Evolutionary conservation across 1,140 invertebrate species (phyloP).

Genomic region (Pseudobourletiella spinata): DNA sequence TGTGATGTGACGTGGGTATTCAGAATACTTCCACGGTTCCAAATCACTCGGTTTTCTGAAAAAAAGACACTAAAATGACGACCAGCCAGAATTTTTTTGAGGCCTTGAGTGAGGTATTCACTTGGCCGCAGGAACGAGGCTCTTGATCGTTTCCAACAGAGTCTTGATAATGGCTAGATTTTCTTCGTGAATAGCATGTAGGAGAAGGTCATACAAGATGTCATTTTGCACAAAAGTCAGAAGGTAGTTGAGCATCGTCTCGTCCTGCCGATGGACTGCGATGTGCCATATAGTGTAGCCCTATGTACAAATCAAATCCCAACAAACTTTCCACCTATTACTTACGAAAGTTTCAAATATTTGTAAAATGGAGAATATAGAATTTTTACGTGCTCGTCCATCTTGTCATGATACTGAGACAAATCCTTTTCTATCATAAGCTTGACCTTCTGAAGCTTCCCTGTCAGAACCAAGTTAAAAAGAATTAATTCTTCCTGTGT

Average conservation of each 20-base stretch:
- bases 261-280: not conserved
- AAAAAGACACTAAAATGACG: not conserved
- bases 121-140: no score
- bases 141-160: no score
- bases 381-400: not conserved
- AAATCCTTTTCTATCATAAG: not conserved
- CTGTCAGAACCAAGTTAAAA: not conserved
- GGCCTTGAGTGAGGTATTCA: no score
- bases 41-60: not conserved
- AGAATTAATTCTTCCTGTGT: not conserved
- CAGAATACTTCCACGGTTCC: not conserved
- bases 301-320: not conserved
- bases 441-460: not conserved
- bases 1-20: not conserved
- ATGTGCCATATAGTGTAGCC: constrained; percentile 1
- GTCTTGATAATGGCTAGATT: not conserved
- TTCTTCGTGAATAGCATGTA: constrained; percentile 1
- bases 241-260: not conserved
- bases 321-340: not conserved
- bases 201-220: not conserved
- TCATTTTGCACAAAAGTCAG: not conserved
- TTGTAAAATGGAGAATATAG: not conserved
- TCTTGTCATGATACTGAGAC: not conserved
- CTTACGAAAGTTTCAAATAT: not conserved
- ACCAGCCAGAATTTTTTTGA: no score